Evolutionary conservation across 1,140 invertebrate genomes (phyloP), one percentile per base, ranked within the genome.

Genomic region (Drosophila bipectinata): DNA sequence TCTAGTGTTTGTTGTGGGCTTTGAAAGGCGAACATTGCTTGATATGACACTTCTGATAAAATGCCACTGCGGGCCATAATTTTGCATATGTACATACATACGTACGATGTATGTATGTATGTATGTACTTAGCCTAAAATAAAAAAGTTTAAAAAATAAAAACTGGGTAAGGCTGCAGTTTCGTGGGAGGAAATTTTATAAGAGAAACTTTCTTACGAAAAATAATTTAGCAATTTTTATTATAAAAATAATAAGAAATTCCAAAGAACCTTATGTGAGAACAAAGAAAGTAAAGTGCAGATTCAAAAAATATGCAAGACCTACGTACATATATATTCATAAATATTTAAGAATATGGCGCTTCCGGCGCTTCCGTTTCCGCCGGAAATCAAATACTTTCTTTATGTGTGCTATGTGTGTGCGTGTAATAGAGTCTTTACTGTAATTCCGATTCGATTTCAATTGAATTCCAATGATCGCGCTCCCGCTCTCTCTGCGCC

Each of bases 1-100:
- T 87, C 82, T 81, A 7, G 9, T 88, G 71, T 88, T 88, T 88
- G 66, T 56, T 51, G 52, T 82, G 47, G 63, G 75, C 51, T 69
- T 79, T 79, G 60, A 61, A 48, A 57, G 10, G 32, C 44, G 26
- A 48, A 32, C 34, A 15, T 6, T 53, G 61, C 44, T 52, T 67
- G 72, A 75, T 75, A 75, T 51, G 60, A 74, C n/a, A 30, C 76
- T 61, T 60, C 66, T 82, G 82, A 87, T 87, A 87, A 87, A 88
- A 78, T 63, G 30, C 52, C 52, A 48, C 39, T 72, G 82, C 48
- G 48, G 34, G 39, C 44, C 18, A 63, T 51, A 51, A 56, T 61
- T 87, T 72, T 72, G 77, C 73, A 84, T 69, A 66, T 28, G 5
- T 7, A 28, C 26, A 28, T 28, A 26, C 26, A 26, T 26, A 26